These are phyloP conservation scores for Toxotes jaculatrix DNA, from an alignment of 2,113 vertebrate genomes.

Conservation along the genomic window DNA sequence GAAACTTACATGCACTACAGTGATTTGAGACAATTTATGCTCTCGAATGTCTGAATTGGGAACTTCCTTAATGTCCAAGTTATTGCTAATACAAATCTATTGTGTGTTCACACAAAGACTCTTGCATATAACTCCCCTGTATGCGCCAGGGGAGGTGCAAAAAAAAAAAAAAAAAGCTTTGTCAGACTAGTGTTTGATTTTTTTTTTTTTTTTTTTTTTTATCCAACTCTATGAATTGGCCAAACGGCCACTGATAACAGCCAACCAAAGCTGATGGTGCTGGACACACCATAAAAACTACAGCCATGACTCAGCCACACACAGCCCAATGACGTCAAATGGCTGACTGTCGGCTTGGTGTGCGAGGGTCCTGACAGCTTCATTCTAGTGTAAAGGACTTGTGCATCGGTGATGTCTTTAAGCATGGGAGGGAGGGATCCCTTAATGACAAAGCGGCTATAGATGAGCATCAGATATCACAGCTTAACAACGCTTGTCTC, in stretches of 20 bases:
- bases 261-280: conserved; percentile 10
- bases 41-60: neutral
- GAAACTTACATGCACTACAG: no score
- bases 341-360: conserved; percentile 18
- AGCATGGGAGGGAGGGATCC: neutral
- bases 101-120: neutral
- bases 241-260: neutral
- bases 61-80: neutral
- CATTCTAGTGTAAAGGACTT: conserved; percentile 7
- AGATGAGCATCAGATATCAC: conserved; percentile 31
- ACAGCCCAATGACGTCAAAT: conserved; percentile 3
- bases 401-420: conserved; percentile 25
- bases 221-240: neutral
- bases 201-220: neutral
- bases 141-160: neutral
- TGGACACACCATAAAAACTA: conserved; percentile 11
- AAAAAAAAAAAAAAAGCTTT: neutral
- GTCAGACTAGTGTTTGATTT: neutral
- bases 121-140: neutral
- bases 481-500: conserved; percentile 29
- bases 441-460: neutral
- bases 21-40: conserved; percentile 10
- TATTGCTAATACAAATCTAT: neutral
- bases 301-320: neutral
- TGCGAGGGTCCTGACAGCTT: conserved; percentile 9